A percentile compares a stretch with the other conserved stretches of the same genome.
These are phyloP conservation scores for Paguma larvata DNA, from an alignment of 2,797 vertebrate species.

Conservation along the genomic window DNA sequence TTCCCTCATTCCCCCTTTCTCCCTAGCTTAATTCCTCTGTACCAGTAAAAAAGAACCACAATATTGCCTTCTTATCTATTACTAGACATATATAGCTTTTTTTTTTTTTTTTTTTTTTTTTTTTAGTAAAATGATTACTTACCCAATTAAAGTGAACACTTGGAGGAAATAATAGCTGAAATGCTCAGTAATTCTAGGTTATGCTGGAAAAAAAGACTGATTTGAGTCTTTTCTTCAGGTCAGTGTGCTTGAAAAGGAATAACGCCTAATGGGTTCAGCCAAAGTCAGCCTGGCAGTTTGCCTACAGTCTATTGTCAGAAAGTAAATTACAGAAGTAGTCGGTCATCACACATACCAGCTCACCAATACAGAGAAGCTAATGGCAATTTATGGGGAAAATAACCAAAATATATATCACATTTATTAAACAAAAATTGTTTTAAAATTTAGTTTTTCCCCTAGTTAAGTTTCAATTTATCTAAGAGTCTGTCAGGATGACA, in stretches of 20 bases:
- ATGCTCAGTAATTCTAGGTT: conserved; percentile 61
- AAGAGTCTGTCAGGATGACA: conserved; percentile 89
- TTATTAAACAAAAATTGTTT: conserved; percentile 79
- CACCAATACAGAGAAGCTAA: conserved; percentile 63
- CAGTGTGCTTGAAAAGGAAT: conserved; percentile 52
- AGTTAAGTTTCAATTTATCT: conserved; percentile 89
- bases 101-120: conserved; percentile 58
- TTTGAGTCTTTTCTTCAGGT: conserved; percentile 50
- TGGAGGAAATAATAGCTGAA: conserved; percentile 51
- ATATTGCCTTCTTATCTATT: neutral
- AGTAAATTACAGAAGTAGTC: conserved; percentile 67
- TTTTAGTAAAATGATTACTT: conserved; percentile 50
- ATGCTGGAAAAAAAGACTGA: conserved; percentile 20
- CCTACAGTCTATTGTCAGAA: conserved; percentile 34
- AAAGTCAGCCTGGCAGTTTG: conserved; percentile 60
- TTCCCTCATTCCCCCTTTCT: neutral
- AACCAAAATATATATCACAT: conserved; percentile 70
- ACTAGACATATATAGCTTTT: conserved; percentile 14
- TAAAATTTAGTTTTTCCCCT: conserved; percentile 83
- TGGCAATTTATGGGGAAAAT: conserved; percentile 44
- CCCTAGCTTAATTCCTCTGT: neutral
- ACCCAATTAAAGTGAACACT: conserved; percentile 64
- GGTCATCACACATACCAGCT: conserved; percentile 59
- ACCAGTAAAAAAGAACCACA: neutral
- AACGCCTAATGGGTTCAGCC: conserved; percentile 46